A percentile compares a stretch with the other conserved stretches of the same genome.
These are phyloP conservation scores for Cistogaster globosa DNA, from an alignment of 2,888 invertebrate species.

Conservation along the genomic window DNA sequence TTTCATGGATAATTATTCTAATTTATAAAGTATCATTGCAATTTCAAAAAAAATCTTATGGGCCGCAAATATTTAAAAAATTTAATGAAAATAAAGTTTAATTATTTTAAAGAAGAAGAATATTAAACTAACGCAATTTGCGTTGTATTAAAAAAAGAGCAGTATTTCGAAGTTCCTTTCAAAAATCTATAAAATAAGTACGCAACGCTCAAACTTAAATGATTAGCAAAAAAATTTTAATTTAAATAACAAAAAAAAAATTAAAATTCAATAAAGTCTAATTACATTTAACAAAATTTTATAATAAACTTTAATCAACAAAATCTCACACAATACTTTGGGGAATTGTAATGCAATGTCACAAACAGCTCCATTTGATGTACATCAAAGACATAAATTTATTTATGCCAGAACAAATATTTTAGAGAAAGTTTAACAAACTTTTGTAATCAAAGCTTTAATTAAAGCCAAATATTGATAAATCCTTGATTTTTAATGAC, in stretches of 20 bases:
- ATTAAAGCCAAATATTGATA: neutral
- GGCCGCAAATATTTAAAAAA: no score
- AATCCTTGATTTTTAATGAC: constrained; percentile 11
- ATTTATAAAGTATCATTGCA: no score
- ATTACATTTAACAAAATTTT: no score
- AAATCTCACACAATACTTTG: neutral
- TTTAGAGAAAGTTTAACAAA: neutral
- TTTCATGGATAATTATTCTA: no score
- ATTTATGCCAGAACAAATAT: neutral
- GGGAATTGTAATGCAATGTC: neutral
- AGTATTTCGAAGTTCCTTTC: no score
- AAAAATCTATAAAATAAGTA: no score
- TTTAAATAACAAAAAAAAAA: neutral
- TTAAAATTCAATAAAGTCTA: no score
- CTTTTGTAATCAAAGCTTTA: constrained; percentile 21
- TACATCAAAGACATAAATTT: neutral
- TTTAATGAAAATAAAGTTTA: no score
- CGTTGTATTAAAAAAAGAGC: no score
- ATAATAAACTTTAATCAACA: neutral
- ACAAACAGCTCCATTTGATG: neutral
- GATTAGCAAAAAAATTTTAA: constrained; percentile 14
- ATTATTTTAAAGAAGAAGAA: no score
- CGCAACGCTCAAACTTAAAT: neutral
- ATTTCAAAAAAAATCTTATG: no score
- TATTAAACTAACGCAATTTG: no score